Evolutionary conservation across 1,140 invertebrate species (phyloP).

Genomic region (Triops longicaudatus): DNA sequence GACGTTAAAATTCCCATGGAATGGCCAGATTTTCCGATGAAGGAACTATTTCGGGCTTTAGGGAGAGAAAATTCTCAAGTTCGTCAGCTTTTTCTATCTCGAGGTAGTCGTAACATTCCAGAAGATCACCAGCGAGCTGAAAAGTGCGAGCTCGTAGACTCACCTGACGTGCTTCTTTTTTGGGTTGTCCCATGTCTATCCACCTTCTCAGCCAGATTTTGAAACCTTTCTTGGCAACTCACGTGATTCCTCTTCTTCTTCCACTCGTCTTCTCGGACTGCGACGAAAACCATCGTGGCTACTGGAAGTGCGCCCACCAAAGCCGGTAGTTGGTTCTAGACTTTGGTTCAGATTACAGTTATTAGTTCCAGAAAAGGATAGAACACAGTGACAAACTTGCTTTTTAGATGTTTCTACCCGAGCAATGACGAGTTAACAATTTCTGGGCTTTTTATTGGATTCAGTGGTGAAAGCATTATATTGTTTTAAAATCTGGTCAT

Average conservation of each 20-base stretch:
- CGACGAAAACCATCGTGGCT: background rate
- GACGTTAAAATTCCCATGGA: background rate
- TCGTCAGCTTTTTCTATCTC: too few species aligned
- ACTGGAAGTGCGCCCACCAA: background rate
- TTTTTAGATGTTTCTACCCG: background rate
- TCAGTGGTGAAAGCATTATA: background rate
- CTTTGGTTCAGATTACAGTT: background rate
- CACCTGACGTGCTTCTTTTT: constrained; percentile 1
- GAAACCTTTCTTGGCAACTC: background rate
- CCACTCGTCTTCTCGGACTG: background rate
- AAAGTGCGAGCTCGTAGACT: background rate
- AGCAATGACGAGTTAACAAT: constrained; percentile 18
- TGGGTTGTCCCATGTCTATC: background rate
- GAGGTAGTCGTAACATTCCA: background rate
- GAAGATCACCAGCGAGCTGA: background rate
- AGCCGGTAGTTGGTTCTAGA: background rate
- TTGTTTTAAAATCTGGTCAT: background rate
- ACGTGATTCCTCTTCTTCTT: background rate
- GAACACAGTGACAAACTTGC: too few species aligned
- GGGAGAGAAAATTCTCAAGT: background rate
- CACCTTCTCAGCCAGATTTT: background rate
- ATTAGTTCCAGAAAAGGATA: too few species aligned
- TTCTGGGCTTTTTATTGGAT: background rate
- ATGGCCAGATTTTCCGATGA: background rate
- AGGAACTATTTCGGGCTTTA: background rate